These are phyloP conservation scores for Phyllotis vaccarum DNA, from an alignment of 2,797 vertebrate genomes.

Conservation along the genomic window DNA sequence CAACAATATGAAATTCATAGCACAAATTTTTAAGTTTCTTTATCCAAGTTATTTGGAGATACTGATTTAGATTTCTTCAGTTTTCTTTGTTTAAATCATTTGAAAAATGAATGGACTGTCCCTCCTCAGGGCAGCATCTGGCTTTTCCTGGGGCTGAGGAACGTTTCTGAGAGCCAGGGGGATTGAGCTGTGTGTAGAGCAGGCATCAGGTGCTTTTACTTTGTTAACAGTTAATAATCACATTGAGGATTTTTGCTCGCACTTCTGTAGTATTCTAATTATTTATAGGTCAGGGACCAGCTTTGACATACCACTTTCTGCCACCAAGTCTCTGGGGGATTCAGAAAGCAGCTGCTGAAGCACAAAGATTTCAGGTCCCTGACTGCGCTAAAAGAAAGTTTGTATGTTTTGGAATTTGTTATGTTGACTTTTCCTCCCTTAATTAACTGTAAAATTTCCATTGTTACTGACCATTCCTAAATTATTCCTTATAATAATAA, in stretches of 20 bases:
- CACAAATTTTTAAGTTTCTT: neutral
- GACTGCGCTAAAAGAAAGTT: neutral
- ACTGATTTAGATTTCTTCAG: neutral
- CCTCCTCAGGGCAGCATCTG: constrained; percentile 1
- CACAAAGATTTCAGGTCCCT: constrained; percentile 39
- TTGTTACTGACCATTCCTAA: neutral
- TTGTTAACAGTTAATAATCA: constrained; percentile 70
- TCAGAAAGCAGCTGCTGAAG: constrained; percentile 54
- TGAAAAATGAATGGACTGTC: neutral
- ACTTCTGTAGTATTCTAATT: constrained; percentile 66
- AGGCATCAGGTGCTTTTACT: constrained; percentile 65
- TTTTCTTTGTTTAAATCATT: constrained; percentile 36
- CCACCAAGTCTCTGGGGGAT: constrained; percentile 51
- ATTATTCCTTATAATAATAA: neutral
- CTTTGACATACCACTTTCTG: constrained; percentile 40
- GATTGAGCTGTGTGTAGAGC: neutral
- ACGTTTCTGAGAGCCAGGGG: neutral
- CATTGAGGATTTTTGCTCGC: constrained; percentile 65
- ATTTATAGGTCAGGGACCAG: constrained; percentile 67
- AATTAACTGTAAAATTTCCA: neutral
- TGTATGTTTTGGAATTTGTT: neutral
- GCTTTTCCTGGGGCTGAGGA: neutral
- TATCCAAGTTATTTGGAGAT: neutral
- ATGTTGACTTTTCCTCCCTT: neutral
- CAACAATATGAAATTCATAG: neutral